phyloP scores from a whole-genome alignment of 2,797 vertebrate species.

The Lerista edwardsae region DNA sequence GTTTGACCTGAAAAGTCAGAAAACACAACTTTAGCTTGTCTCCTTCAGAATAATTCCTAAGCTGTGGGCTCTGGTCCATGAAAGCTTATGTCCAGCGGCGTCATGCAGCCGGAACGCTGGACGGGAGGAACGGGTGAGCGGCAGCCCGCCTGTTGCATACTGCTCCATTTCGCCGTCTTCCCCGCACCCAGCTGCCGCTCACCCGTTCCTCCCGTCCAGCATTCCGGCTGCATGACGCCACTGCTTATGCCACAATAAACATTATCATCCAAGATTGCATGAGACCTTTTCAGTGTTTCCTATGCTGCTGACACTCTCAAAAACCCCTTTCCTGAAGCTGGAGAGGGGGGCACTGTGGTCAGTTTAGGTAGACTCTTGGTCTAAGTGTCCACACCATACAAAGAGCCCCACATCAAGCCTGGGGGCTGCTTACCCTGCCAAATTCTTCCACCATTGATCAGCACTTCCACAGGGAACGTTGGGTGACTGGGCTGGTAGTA shows the following conservation, averaged over 20 bases:
- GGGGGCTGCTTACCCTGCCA: constrained; percentile 87
- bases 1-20: constrained; percentile 80
- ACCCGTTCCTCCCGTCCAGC: too few relatives aligned
- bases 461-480: constrained; percentile 85
- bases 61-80: background rate
- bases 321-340: background rate
- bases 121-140: too few relatives aligned
- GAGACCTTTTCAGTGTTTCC: background rate
- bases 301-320: too few relatives aligned
- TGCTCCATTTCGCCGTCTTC: too few relatives aligned
- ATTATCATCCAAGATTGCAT: background rate
- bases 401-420: background rate
- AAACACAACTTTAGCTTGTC: rapidly evolving
- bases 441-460: constrained; percentile 87
- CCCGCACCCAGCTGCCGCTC: too few relatives aligned
- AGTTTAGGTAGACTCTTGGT: rapidly evolving
- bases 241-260: too few relatives aligned
- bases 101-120: too few relatives aligned
- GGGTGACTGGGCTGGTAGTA: constrained; percentile 91
- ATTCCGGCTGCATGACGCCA: too few relatives aligned
- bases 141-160: too few relatives aligned
- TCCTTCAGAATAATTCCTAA: background rate
- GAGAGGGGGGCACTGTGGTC: background rate
- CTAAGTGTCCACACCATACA: too few relatives aligned
- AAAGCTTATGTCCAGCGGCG: too few relatives aligned